phyloP scores from a whole-genome alignment of 2,797 vertebrate species.

The Vultur gryphus region DNA sequence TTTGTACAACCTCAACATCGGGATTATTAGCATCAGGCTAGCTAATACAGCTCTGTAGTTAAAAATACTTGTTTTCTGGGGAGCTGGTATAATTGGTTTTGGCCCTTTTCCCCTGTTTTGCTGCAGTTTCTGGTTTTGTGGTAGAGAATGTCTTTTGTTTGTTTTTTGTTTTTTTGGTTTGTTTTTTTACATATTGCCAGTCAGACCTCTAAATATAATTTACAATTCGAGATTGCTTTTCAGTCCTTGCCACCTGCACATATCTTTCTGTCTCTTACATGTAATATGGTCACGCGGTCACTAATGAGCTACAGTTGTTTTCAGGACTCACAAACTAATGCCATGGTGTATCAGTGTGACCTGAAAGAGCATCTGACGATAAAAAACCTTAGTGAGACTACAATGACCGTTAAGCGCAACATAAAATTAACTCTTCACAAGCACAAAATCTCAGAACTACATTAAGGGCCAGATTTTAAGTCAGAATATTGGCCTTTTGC shows the following conservation, averaged over 20 bases:
- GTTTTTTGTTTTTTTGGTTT: not conserved
- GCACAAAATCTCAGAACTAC: not conserved
- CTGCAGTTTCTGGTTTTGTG: not conserved
- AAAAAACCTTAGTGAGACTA: not conserved
- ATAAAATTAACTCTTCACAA: not conserved
- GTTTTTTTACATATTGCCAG: conserved; percentile 22
- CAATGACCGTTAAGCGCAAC: not conserved
- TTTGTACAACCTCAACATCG: not conserved
- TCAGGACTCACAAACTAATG: conserved; percentile 43
- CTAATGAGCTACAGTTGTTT: conserved; percentile 62
- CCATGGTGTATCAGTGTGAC: conserved; percentile 42
- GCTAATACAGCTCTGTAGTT: not conserved
- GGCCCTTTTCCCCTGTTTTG: not conserved
- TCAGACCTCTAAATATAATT: conserved; percentile 45
- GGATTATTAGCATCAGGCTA: not conserved
- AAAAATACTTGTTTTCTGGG: not conserved
- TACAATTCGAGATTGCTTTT: conserved; percentile 54
- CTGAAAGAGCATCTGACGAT: conserved; percentile 33
- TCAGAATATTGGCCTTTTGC: not conserved
- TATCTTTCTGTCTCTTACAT: conserved; percentile 70
- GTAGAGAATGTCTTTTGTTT: not conserved
- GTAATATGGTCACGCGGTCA: conserved; percentile 61
- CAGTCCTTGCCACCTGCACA: conserved; percentile 28
- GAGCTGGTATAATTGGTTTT: not conserved
- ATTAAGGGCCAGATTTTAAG: not conserved